Conservation (phyloP, 2,888 invertebrate species). For the Clitarchus hookeri region DNA sequence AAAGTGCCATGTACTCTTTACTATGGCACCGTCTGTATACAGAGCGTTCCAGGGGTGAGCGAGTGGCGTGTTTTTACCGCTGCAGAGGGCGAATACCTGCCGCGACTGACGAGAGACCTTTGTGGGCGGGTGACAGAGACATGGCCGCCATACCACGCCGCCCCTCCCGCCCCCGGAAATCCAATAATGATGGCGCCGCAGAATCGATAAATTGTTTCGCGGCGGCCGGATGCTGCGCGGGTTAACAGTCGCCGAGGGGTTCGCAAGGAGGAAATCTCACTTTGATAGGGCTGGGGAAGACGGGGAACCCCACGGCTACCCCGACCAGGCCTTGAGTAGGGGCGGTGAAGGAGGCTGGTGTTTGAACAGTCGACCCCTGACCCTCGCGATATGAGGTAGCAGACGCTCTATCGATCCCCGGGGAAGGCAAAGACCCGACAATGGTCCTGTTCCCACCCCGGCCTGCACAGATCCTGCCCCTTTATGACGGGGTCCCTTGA, state of each 20-base stretch:
- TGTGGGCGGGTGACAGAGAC: too few species aligned
- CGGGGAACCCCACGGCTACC: neutral
- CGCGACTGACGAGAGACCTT: too few species aligned
- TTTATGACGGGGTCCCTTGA: too few species aligned
- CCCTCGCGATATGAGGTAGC: constrained; percentile 9
- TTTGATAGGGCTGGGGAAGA: neutral
- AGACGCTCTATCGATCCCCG: neutral
- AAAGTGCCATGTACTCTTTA: too few species aligned
- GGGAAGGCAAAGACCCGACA: too few species aligned
- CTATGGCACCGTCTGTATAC: too few species aligned
- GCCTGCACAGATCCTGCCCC: neutral
- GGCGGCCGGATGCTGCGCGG: neutral
- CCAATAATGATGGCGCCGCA: constrained; percentile 14
- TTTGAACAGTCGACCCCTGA: constrained; percentile 14
- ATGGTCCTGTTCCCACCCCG: neutral
- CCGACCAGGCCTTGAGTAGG: neutral
- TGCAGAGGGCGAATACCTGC: neutral
- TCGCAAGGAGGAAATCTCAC: neutral
- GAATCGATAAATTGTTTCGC: constrained; percentile 14
- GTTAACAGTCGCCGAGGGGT: neutral
- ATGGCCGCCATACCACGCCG: neutral
- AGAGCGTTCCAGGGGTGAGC: too few species aligned
- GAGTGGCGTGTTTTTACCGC: neutral
- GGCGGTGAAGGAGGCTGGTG: neutral
- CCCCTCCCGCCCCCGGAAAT: neutral